phyloP scores from a whole-genome alignment of 2,797 vertebrate genomes.

The Steatocranus sp. region DNA sequence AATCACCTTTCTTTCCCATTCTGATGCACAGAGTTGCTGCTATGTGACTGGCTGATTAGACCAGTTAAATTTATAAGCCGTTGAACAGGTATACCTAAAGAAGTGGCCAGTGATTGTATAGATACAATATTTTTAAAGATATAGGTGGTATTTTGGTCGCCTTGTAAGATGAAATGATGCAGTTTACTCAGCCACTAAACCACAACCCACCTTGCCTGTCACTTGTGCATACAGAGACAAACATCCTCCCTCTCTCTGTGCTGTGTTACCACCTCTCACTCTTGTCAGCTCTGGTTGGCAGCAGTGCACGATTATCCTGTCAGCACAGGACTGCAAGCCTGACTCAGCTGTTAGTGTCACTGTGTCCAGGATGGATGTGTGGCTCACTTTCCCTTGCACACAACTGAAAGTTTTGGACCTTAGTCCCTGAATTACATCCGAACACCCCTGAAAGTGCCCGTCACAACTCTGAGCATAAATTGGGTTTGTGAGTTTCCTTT shows the following conservation, averaged over 20 bases:
- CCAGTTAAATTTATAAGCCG: not conserved
- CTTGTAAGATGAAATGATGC: constrained; percentile 1
- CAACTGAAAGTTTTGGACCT: not conserved
- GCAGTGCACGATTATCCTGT: constrained; percentile 43
- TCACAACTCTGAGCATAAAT: not conserved
- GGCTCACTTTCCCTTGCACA: not conserved
- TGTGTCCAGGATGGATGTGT: constrained; percentile 33
- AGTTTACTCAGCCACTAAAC: not conserved
- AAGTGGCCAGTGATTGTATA: not conserved
- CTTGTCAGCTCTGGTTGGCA: constrained; percentile 31
- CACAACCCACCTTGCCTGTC: not conserved
- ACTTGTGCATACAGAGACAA: not conserved
- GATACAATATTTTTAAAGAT: not conserved
- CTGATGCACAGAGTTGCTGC: not conserved
- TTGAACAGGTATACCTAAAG: not conserved
- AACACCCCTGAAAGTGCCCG: not conserved
- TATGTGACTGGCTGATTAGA: not conserved
- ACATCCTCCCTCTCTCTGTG: not conserved
- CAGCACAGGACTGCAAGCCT: constrained; percentile 48
- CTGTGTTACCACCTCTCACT: constrained; percentile 12
- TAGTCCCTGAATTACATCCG: not conserved
- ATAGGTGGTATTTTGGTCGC: not conserved
- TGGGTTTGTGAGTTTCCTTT: not conserved
- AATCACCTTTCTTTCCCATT: not conserved
- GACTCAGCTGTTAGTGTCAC: constrained; percentile 55